Percentiles rank a stretch among this genome's conserved stretches.
phyloP scores from a whole-genome alignment of 1,140 invertebrate genomes.

The Eubasilissa regina region DNA sequence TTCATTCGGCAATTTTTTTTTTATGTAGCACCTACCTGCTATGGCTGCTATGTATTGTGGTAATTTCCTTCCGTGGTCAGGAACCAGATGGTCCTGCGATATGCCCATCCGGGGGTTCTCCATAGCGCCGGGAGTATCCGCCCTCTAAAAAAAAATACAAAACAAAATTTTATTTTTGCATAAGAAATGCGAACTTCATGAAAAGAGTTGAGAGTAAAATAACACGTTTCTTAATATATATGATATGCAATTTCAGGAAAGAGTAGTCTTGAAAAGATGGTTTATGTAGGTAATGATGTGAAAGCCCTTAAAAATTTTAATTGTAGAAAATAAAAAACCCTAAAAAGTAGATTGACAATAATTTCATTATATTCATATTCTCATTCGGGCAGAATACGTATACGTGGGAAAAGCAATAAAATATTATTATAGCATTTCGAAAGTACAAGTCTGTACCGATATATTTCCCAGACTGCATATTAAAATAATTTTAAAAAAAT shows the following conservation, averaged over 20 bases:
- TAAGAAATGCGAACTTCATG: not conserved
- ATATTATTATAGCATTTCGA: constrained; percentile 7
- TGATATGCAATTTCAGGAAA: not conserved
- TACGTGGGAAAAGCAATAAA: not conserved
- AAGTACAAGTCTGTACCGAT: not conserved
- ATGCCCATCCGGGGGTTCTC: constrained; percentile 68
- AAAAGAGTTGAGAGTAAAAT: not conserved
- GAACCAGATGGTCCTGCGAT: constrained; percentile 73
- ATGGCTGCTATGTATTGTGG: constrained; percentile 81
- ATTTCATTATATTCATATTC: not conserved
- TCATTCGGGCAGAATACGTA: not conserved
- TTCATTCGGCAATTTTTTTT: too few relatives aligned
- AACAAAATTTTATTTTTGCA: not conserved
- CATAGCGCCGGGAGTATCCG: constrained; percentile 59
- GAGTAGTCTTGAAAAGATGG: not conserved
- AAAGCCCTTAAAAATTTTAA: not conserved
- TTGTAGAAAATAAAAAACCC: not conserved
- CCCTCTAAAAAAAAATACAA: constrained; percentile 31
- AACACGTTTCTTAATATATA: not conserved
- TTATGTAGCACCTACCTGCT: constrained; percentile 66
- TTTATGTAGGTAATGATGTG: not conserved
- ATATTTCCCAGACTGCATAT: not conserved
- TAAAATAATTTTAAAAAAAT: not conserved
- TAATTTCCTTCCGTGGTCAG: constrained; percentile 71
- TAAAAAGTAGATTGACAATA: not conserved